Conservation (phyloP, 92 coral and sea anemone species). For the Hydrozoanthus gracilis region DNA sequence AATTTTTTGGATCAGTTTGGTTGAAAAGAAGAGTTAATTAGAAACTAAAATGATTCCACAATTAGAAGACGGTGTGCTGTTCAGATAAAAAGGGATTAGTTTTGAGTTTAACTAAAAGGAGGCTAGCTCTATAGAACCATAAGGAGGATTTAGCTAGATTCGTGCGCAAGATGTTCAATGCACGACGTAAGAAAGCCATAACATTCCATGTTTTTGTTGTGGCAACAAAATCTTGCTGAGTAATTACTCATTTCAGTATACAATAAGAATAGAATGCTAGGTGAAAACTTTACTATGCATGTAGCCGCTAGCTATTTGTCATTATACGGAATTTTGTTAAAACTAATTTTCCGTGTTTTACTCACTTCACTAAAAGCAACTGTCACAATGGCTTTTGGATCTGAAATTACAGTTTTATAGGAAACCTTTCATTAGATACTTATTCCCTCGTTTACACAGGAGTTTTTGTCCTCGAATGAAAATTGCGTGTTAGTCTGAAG, state of each 20-base stretch:
- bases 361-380: neutral
- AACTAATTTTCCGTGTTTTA: neutral
- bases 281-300: neutral
- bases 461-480: neutral
- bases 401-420: neutral
- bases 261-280: neutral
- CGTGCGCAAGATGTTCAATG: neutral
- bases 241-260: neutral
- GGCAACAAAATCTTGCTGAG: neutral
- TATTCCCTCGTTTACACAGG: neutral
- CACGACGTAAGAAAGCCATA: neutral
- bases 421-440: neutral
- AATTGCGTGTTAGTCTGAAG: neutral
- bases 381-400: neutral
- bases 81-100: too few relatives aligned
- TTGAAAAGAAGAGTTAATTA: too few relatives aligned
- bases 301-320: neutral
- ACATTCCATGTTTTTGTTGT: neutral
- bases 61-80: too few relatives aligned
- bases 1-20: too few relatives aligned
- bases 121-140: too few relatives aligned
- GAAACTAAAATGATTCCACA: too few relatives aligned
- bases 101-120: too few relatives aligned
- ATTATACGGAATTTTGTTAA: neutral
- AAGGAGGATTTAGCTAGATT: too few relatives aligned